These are phyloP conservation scores for Nebria brevicollis DNA, from an alignment of 2,888 invertebrate species.

Conservation along the genomic window DNA sequence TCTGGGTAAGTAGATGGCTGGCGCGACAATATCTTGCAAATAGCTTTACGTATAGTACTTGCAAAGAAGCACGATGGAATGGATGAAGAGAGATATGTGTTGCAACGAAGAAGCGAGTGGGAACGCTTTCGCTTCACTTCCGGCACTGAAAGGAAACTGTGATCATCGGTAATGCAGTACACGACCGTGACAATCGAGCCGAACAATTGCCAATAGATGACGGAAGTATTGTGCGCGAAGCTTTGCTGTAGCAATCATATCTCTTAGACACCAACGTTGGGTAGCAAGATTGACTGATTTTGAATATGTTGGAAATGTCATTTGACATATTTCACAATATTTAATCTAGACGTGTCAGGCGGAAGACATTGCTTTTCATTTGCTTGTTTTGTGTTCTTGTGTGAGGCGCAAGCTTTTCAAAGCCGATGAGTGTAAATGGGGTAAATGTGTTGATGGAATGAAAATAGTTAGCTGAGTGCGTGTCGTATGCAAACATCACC, in stretches of 20 bases:
- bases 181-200: conserved; percentile 10
- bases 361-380: neutral
- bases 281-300: conserved; percentile 6
- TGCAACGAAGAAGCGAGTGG: neutral
- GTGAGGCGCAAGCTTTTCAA: neutral
- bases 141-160: conserved; percentile 15
- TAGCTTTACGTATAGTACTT: neutral
- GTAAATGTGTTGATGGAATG: neutral
- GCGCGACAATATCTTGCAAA: conserved; percentile 20
- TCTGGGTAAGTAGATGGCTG: neutral
- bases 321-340: conserved; percentile 29
- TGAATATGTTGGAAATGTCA: conserved; percentile 14
- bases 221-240: conserved; percentile 7
- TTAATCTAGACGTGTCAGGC: neutral
- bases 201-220: conserved; percentile 20
- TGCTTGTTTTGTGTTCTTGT: neutral
- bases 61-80: neutral
- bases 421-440: neutral
- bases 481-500: neutral
- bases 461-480: neutral
- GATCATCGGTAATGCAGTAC: conserved; percentile 17
- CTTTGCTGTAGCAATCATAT: conserved; percentile 11
- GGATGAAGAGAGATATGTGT: neutral
- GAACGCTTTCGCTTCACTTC: neutral
- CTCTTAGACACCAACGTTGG: neutral